Conservation (phyloP, 2,888 invertebrate genomes). For the Liopterus haemorrhoidalis region DNA sequence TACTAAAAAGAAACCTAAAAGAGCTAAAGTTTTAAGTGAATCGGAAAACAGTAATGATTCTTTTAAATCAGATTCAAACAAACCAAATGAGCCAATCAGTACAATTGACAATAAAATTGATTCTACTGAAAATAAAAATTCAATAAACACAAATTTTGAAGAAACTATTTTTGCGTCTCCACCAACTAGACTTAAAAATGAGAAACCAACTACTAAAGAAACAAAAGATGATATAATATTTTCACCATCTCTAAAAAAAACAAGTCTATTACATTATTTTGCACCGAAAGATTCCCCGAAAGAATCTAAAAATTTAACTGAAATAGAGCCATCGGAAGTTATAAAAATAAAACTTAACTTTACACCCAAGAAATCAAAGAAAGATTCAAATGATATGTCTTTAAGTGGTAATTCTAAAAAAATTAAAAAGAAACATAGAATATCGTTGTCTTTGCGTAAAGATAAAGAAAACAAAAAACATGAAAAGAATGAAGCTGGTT, state of each 20-base stretch:
- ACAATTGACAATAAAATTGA: no score
- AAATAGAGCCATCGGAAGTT: slow-evolving; percentile 16
- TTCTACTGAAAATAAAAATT: slow-evolving; percentile 24
- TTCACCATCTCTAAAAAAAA: slow-evolving; percentile 3
- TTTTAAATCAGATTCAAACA: slow-evolving; percentile 40
- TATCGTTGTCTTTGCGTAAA: slow-evolving; percentile 18
- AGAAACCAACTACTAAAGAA: no score
- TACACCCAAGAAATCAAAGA: not conserved
- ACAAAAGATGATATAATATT: slow-evolving; percentile 29
- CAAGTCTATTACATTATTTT: no score
- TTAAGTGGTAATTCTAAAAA: no score
- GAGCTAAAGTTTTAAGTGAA: slow-evolving; percentile 17
- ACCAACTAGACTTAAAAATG: no score
- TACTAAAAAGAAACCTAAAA: not conserved
- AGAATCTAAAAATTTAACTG: slow-evolving; percentile 12
- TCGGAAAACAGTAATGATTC: slow-evolving; percentile 16
- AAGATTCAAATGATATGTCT: no score
- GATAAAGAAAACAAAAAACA: slow-evolving; percentile 24
- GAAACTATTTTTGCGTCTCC: no score
- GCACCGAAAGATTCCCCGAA: slow-evolving; percentile 12
- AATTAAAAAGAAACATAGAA: not conserved
- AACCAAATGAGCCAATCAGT: no score
- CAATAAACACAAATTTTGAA: slow-evolving; percentile 35
- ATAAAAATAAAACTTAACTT: slow-evolving; percentile 29
- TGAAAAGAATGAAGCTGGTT: slow-evolving; percentile 13